A percentile compares a stretch with the other conserved stretches of the same genome.
Conservation (phyloP, 64 coral and sea anemone species). For the Actinia tenebrosa region DNA sequence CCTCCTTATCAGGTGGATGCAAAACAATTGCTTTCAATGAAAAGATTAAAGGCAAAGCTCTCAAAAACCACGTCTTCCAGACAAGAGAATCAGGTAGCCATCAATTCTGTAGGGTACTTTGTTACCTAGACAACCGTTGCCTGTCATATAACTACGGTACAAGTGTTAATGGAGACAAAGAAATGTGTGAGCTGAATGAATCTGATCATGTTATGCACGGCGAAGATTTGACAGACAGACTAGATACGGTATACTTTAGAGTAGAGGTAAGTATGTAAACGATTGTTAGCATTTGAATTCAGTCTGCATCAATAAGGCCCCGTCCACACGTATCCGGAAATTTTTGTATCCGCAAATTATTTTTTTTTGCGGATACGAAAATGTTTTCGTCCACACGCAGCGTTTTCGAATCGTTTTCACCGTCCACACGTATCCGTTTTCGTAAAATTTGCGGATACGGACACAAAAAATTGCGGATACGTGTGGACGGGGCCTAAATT, state of each 20-base stretch:
- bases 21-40: background rate
- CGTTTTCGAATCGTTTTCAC: too few species aligned
- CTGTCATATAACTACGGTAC: constrained; percentile 4
- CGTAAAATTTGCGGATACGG: too few species aligned
- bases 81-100: background rate
- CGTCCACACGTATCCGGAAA: background rate
- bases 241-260: background rate
- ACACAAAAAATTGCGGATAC: too few species aligned
- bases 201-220: background rate
- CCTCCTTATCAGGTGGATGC: background rate
- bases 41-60: background rate
- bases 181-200: background rate
- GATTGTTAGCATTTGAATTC: background rate
- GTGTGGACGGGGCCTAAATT: too few species aligned
- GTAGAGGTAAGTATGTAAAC: background rate
- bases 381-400: too few species aligned
- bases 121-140: background rate
- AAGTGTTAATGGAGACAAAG: background rate
- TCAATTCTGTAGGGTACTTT: background rate
- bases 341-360: too few species aligned
- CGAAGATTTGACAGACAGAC: background rate
- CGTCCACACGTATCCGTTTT: too few species aligned
- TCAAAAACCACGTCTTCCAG: background rate
- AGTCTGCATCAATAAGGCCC: background rate
- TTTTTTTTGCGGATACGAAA: too few species aligned